Evolutionary conservation across 1,140 invertebrate species (phyloP), one percentile per base, ranked within the genome.

Genomic region (Cylas formicarius): DNA sequence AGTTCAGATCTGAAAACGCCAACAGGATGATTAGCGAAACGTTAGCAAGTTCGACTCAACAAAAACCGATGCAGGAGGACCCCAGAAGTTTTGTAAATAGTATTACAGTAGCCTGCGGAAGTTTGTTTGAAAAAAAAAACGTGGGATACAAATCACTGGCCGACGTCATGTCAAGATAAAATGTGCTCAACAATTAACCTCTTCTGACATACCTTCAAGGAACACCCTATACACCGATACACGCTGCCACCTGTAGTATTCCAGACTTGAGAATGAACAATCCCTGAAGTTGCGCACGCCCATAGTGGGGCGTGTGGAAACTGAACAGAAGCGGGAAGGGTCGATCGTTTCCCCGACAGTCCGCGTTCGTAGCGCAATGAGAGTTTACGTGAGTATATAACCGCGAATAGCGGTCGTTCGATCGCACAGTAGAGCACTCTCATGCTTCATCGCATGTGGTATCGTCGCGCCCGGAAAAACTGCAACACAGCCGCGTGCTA

Each of bases 171-270:
- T n/a, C n/a, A n/a, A n/a, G n/a, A n/a, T n/a, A n/a, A n/a, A n/a
- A n/a, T n/a, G n/a, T n/a, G n/a, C n/a, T n/a, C n/a, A n/a, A n/a
- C n/a, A n/a, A n/a, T n/a, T n/a, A n/a, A n/a, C n/a, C n/a, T n/a
- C n/a, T n/a, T n/a, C n/a, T n/a, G n/a, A n/a, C n/a, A n/a, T n/a
- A n/a, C n/a, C n/a, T n/a, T n/a, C n/a, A n/a, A n/a, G n/a, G n/a
- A n/a, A n/a, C n/a, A n/a, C n/a, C n/a, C n/a, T n/a, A n/a, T n/a
- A n/a, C n/a, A n/a, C n/a, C 38, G 39, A 23, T n/a, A n/a, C n/a
- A n/a, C n/a, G n/a, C n/a, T 45, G 52, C 61, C 61, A 63, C 61
- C 61, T 63, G 60, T 59, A 57, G 52, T 48, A 41, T 50, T 22
- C 40, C n/a, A n/a, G n/a, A n/a, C 26, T 41, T 18, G 22, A 11